A percentile compares a stretch with the other conserved stretches of the same genome.
Conservation (phyloP, 2,888 invertebrate species). For the Agriopis leucophaearia region DNA sequence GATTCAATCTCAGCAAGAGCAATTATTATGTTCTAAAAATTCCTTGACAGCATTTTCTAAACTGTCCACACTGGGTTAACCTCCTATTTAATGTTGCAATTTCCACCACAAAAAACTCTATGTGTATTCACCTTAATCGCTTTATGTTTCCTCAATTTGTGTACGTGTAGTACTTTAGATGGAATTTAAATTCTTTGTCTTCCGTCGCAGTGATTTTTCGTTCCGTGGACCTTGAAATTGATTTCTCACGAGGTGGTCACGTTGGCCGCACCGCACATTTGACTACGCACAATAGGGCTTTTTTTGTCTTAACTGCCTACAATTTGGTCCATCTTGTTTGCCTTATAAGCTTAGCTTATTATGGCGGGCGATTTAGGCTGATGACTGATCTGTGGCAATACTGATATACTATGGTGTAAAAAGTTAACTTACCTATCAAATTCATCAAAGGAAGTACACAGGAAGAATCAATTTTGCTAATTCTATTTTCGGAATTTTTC, state of each 20-base stretch:
- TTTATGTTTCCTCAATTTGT: conserved; percentile 46
- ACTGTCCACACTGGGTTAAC: background rate
- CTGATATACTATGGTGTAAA: too few species aligned
- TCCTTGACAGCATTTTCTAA: conserved; percentile 7
- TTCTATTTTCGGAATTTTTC: too few species aligned
- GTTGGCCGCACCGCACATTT: conserved; percentile 51
- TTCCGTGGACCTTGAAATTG: conserved; percentile 55
- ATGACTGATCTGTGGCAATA: conserved; percentile 34
- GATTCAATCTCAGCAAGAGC: background rate
- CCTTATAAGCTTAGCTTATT: conserved; percentile 24
- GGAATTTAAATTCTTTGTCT: conserved; percentile 36
- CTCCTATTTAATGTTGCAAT: conserved; percentile 15
- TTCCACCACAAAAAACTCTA: conserved; percentile 8
- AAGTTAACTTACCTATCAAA: background rate
- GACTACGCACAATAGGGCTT: conserved; percentile 51
- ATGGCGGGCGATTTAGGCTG: conserved; percentile 36
- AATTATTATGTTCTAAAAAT: background rate
- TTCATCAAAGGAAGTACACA: too few species aligned
- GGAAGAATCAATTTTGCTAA: background rate
- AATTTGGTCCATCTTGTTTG: conserved; percentile 47
- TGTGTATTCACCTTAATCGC: conserved; percentile 7
- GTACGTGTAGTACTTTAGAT: conserved; percentile 40
- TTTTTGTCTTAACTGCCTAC: conserved; percentile 47
- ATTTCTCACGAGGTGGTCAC: conserved; percentile 59
- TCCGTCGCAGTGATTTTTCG: conserved; percentile 37